Evolutionary conservation across 2,888 invertebrate species (phyloP), one percentile per base, ranked within the genome.

Genomic region (Labia minor): DNA sequence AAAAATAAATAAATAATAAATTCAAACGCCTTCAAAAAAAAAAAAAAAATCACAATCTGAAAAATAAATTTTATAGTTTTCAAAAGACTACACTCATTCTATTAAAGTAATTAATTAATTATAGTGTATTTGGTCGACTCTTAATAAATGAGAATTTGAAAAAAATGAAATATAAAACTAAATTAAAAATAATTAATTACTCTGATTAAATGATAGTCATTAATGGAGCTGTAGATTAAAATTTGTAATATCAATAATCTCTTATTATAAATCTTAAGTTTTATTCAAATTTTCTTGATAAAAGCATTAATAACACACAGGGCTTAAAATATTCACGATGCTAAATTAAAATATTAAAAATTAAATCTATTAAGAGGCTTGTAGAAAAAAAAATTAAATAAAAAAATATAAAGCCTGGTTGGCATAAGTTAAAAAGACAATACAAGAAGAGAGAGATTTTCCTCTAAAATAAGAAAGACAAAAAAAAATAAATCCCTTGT

Each of bases 271-370:
- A n/a, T n/a, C 11, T 33, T 33, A 33, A 49, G 3, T 49, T 49
- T 14, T 49, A 49, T 49, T 49, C 49, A 16, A 49, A 49, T 49
- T 49, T 49, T 49, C 49, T 49, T 49, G 49, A 3, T 49, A 49
- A 49, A 49, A 49, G 49, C 3, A 4, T 8, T 3, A 49, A 8
- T 14, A 26, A 26, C 49, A 4, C 49, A 49, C 49, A 11, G 49
- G 4, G 2, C 16, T 49, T 49, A n/a, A n/a, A 49, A 49, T 49
- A 14, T 49, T 49, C 49, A 10, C 2, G 49, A 49, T 14, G 8
- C 49, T 10, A 49, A 49, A 49, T 49, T 49, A 49, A 49, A 49
- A 49, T 49, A 14, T 49, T 49, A 49, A 49, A 49, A 49, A 49
- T 49, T 49, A 49, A 49, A 49, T 49, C 3, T 49, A n/a, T 49